Percentiles rank a stretch among this genome's conserved stretches.
Conservation (phyloP, 2,888 invertebrate species). For the Sceliomorpha sp. region DNA sequence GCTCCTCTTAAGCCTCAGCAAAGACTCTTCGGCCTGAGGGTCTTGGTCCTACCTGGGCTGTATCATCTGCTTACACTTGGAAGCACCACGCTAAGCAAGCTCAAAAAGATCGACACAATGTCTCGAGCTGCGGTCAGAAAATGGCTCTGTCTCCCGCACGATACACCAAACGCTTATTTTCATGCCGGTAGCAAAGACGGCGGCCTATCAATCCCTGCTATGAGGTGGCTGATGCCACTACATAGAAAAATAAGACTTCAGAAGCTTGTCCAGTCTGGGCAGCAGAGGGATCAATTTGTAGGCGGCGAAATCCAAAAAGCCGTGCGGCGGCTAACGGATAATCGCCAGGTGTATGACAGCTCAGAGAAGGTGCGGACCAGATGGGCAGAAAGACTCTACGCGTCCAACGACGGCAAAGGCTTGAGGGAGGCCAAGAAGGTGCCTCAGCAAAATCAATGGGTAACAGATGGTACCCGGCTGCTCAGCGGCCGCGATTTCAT, state of each 20-base stretch:
- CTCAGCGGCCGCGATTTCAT: conserved; percentile 68
- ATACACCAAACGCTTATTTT: conserved; percentile 66
- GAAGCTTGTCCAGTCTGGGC: too few relatives aligned
- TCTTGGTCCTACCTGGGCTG: conserved; percentile 27
- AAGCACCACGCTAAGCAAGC: conserved; percentile 40
- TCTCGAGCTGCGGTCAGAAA: conserved; percentile 56
- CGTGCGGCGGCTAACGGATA: too few relatives aligned
- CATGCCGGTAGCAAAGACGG: conserved; percentile 64
- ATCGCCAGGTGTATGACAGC: too few relatives aligned
- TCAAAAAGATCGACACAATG: conserved; percentile 34
- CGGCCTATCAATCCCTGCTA: conserved; percentile 59
- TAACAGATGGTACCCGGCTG: conserved; percentile 37
- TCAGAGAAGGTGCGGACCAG: too few relatives aligned
- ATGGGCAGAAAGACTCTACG: too few relatives aligned
- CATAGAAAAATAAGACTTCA: background rate
- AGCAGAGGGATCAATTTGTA: too few relatives aligned
- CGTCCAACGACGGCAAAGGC: conserved; percentile 13
- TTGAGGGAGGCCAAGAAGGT: background rate
- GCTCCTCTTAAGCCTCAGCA: conserved; percentile 56
- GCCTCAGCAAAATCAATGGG: conserved; percentile 41
- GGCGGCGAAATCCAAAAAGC: too few relatives aligned
- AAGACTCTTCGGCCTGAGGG: conserved; percentile 46
- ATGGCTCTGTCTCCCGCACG: conserved; percentile 68
- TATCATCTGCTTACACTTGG: conserved; percentile 66
- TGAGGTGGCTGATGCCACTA: conserved; percentile 36